Percentiles rank a stretch among this genome's conserved stretches.
These are phyloP conservation scores for Odontocerum albicorne DNA, from an alignment of 2,888 invertebrate genomes.

Conservation along the genomic window DNA sequence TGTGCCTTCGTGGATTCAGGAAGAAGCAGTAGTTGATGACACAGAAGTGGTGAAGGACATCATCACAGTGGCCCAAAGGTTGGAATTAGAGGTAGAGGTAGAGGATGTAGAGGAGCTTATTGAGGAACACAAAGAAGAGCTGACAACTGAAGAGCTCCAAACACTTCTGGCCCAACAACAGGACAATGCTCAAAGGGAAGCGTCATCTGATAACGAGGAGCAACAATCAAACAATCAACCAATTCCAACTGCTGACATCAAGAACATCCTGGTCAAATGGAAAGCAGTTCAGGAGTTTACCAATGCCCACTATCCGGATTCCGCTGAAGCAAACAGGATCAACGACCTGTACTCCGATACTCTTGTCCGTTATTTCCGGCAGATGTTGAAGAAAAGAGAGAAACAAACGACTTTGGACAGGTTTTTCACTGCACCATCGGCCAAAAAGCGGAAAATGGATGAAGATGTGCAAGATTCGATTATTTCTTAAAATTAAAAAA, in stretches of 20 bases:
- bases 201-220: constrained; percentile 32
- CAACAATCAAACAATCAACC: constrained; percentile 26
- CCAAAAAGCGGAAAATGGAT: too few species aligned
- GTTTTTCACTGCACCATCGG: too few species aligned
- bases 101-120: constrained; percentile 23
- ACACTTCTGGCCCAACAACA: constrained; percentile 32
- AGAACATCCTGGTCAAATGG: constrained; percentile 33
- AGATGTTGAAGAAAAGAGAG: too few species aligned
- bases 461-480: too few species aligned
- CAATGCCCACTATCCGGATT: neutral
- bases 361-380: constrained; percentile 1
- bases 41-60: constrained; percentile 28
- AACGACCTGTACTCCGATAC: constrained; percentile 5
- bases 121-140: constrained; percentile 27
- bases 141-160: constrained; percentile 33
- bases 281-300: neutral
- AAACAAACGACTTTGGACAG: too few species aligned
- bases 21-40: constrained; percentile 16
- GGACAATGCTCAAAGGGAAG: constrained; percentile 32
- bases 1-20: constrained; percentile 22
- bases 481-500: too few species aligned
- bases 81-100: constrained; percentile 30
- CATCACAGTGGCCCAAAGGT: constrained; percentile 25
- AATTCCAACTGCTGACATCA: constrained; percentile 33
- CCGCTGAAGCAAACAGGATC: neutral